A percentile compares a stretch with the other conserved stretches of the same genome.
Conservation (phyloP, 2,113 vertebrate genomes). For the Poeciliopsis retropinna region DNA sequence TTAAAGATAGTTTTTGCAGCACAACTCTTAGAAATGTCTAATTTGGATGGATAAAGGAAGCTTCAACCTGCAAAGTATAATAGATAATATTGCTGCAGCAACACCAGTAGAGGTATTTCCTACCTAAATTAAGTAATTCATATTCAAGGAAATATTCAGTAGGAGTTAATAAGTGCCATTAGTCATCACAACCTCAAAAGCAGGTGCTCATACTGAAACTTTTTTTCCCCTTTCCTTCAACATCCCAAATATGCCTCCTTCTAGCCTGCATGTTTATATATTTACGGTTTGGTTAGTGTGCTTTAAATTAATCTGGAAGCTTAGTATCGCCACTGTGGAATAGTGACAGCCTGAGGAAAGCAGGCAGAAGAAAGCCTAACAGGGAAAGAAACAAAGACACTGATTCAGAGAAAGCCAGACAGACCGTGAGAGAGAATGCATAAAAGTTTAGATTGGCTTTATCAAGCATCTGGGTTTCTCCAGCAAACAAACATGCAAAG, state of each 20-base stretch:
- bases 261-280: conserved; percentile 11
- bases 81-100: conserved; percentile 30
- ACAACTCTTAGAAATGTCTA: neutral
- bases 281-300: conserved; percentile 45
- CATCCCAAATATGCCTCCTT: neutral
- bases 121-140: conserved; percentile 54
- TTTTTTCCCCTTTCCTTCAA: neutral
- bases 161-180: conserved; percentile 56
- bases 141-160: conserved; percentile 44
- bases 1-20: neutral
- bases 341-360: conserved; percentile 26
- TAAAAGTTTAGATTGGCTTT: conserved; percentile 13
- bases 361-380: conserved; percentile 9
- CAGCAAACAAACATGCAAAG: conserved; percentile 1
- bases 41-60: neutral
- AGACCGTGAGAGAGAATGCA: neutral
- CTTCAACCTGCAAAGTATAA: conserved; percentile 19
- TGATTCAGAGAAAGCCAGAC: neutral
- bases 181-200: conserved; percentile 38
- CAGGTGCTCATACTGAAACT: neutral
- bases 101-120: conserved; percentile 8
- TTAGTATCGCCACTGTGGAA: conserved; percentile 38
- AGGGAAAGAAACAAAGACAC: conserved; percentile 1
- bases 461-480: conserved; percentile 12
- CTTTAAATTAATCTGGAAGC: conserved; percentile 48